Evolutionary conservation across 2,113 vertebrate species (phyloP).

Genomic region (Anoura caudifer): DNA sequence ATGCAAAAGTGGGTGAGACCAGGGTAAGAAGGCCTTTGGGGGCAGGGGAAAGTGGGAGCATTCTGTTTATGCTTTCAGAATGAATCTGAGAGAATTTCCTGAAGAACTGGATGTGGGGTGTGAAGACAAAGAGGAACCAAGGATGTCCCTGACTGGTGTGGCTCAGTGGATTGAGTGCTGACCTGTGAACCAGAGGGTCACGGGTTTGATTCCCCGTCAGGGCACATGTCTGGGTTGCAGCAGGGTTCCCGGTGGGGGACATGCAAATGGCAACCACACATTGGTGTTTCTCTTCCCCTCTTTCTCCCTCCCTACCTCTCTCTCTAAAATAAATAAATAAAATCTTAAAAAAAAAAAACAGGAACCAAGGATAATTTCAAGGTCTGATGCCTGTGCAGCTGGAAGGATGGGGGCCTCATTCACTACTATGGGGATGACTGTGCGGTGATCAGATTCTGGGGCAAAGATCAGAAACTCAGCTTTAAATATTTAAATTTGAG

Average conservation of each 20-base stretch:
- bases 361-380: background rate
- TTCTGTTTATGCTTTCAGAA: background rate
- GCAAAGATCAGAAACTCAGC: background rate
- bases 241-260: too few relatives aligned
- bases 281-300: too few relatives aligned
- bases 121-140: background rate
- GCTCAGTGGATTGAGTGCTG: too few relatives aligned
- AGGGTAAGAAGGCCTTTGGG: background rate
- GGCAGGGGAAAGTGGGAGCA: background rate
- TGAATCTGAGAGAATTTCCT: background rate
- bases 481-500: background rate
- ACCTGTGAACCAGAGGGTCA: too few relatives aligned
- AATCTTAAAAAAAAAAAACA: background rate
- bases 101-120: background rate
- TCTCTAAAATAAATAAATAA: too few relatives aligned
- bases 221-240: too few relatives aligned
- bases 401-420: background rate
- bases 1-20: background rate
- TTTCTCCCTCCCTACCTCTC: too few relatives aligned
- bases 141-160: too few relatives aligned
- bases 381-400: background rate
- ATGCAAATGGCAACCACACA: too few relatives aligned
- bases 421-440: background rate
- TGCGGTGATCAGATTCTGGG: background rate
- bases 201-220: too few relatives aligned